phyloP scores from a whole-genome alignment of 2,113 vertebrate genomes.

The Nibea coibor region DNA sequence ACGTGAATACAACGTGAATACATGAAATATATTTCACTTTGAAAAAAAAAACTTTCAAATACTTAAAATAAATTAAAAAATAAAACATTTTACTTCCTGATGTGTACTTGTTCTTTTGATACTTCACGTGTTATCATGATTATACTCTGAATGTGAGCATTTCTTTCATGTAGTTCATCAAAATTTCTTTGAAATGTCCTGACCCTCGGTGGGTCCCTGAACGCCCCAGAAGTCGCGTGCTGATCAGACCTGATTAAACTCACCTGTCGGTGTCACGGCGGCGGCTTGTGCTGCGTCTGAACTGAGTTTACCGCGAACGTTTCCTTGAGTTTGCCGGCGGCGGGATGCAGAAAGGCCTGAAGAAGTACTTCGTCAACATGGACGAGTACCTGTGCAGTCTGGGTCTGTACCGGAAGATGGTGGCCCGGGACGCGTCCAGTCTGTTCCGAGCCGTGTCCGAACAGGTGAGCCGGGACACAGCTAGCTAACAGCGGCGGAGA shows the following conservation, averaged over 20 bases:
- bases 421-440: conserved; percentile 94
- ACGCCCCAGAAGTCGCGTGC: conserved; percentile 39
- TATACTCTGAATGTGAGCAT: too few species aligned
- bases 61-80: too few species aligned
- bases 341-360: conserved; percentile 92
- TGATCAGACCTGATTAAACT: conserved; percentile 41
- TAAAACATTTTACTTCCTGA: too few species aligned
- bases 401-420: conserved; percentile 95
- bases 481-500: neutral
- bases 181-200: too few species aligned
- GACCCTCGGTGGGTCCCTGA: conserved; percentile 3
- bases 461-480: conserved; percentile 84
- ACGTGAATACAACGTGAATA: too few species aligned
- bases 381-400: conserved; percentile 93
- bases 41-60: too few species aligned
- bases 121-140: too few species aligned
- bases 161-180: too few species aligned
- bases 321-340: neutral
- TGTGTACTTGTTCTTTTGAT: too few species aligned
- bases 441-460: conserved; percentile 96
- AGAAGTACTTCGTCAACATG: conserved; percentile 94
- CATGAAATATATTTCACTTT: too few species aligned
- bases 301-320: neutral
- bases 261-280: conserved; percentile 38
- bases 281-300: neutral